A percentile compares a stretch with the other conserved stretches of the same genome.
Conservation (phyloP, 2,113 vertebrate genomes). For the Hippocampus mohnikei region DNA sequence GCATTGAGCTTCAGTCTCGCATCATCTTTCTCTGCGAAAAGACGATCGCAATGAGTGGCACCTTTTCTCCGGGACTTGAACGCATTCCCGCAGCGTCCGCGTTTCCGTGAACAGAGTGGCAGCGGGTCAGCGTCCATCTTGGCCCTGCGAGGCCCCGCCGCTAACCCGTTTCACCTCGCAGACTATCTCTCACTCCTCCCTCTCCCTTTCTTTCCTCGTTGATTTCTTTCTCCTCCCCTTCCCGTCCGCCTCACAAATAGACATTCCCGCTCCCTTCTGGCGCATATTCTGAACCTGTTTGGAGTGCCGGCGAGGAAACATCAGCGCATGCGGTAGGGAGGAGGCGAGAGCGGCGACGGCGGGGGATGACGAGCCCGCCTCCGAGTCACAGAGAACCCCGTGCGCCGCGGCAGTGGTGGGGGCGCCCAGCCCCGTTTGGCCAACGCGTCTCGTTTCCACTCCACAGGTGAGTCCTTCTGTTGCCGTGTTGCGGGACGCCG, state of each 20-base stretch:
- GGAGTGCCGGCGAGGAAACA: constrained; percentile 69
- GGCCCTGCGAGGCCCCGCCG: constrained; percentile 1
- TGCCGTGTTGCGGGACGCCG: too few species aligned
- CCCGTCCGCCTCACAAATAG: constrained; percentile 53
- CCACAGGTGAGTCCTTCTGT: constrained; percentile 50
- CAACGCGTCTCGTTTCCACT: constrained; percentile 28
- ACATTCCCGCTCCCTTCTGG: constrained; percentile 48
- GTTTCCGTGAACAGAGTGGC: constrained; percentile 8
- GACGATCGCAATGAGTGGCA: constrained; percentile 1
- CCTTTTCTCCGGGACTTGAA: constrained; percentile 24
- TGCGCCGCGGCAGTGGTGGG: not conserved
- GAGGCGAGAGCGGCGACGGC: constrained; percentile 48
- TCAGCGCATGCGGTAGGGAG: constrained; percentile 2
- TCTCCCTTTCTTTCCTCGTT: not conserved
- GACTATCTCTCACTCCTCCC: constrained; percentile 22
- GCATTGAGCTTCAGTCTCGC: constrained; percentile 18
- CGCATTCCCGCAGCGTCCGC: constrained; percentile 34
- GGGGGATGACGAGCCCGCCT: constrained; percentile 72
- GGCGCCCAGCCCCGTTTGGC: constrained; percentile 20
- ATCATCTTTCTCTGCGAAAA: constrained; percentile 6
- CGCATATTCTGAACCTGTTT: constrained; percentile 72
- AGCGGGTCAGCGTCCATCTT: constrained; percentile 21
- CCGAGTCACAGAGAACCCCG: constrained; percentile 52
- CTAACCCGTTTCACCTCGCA: constrained; percentile 46
- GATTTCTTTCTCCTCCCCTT: constrained; percentile 50